phyloP scores from a whole-genome alignment of 2,888 invertebrate species.

The Hermaeophaga mercurialis region DNA sequence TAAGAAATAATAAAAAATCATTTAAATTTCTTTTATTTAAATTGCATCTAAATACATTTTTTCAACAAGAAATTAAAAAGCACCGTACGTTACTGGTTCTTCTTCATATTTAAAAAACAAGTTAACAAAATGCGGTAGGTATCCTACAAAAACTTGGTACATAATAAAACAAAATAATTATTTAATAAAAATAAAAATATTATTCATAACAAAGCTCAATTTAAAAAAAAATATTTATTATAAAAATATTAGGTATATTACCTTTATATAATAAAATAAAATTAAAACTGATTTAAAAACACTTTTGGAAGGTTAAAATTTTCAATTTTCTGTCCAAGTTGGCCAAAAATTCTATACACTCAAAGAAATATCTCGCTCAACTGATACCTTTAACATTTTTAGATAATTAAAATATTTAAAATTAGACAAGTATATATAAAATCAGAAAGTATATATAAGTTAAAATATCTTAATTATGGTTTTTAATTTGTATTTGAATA shows the following conservation, averaged over 20 bases:
- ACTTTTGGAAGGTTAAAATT: constrained; percentile 14
- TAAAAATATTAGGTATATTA: constrained; percentile 34
- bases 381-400: too few species aligned
- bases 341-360: too few species aligned
- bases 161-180: constrained; percentile 26
- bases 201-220: constrained; percentile 19
- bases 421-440: too few species aligned
- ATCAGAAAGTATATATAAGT: too few species aligned
- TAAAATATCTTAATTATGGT: too few species aligned
- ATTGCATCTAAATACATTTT: constrained; percentile 35
- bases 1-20: constrained; percentile 32
- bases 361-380: too few species aligned
- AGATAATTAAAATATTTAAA: too few species aligned
- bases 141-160: constrained; percentile 11
- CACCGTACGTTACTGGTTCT: constrained; percentile 34
- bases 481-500: too few species aligned
- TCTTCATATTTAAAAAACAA: constrained; percentile 30
- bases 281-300: constrained; percentile 17
- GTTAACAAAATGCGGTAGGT: constrained; percentile 32
- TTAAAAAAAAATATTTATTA: constrained; percentile 29
- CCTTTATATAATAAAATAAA: constrained; percentile 4
- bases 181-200: constrained; percentile 29
- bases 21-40: constrained; percentile 38
- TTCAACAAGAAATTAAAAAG: constrained; percentile 37
- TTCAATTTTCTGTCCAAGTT: constrained; percentile 4